phyloP scores from a whole-genome alignment of 2,113 vertebrate genomes.

The Paracanthobrama guichenoti region DNA sequence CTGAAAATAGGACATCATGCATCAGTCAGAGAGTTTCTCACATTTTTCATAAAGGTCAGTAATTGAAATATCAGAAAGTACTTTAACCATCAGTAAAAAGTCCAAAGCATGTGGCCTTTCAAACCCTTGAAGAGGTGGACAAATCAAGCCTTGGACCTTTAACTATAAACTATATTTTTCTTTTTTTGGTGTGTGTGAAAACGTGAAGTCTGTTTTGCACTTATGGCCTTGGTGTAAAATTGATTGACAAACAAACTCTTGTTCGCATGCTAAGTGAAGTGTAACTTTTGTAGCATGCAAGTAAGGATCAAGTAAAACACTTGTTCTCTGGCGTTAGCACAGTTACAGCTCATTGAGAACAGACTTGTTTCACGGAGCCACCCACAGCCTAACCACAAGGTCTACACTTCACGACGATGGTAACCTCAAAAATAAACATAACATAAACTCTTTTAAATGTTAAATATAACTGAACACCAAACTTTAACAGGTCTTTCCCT shows the following conservation, averaged over 20 bases:
- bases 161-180: neutral
- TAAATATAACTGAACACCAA: too few relatives aligned
- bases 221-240: conserved; percentile 6
- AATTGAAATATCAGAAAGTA: conserved; percentile 44
- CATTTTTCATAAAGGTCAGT: conserved; percentile 14
- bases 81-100: conserved; percentile 29
- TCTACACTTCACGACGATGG: too few relatives aligned
- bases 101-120: conserved; percentile 20
- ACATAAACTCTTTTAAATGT: too few relatives aligned
- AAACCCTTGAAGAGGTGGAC: neutral
- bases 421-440: too few relatives aligned
- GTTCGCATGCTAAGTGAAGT: too few relatives aligned
- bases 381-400: too few relatives aligned
- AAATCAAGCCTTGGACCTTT: conserved; percentile 22
- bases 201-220: neutral
- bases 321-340: too few relatives aligned
- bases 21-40: conserved; percentile 15
- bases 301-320: too few relatives aligned
- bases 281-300: too few relatives aligned
- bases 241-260: neutral
- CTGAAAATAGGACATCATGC: conserved; percentile 31
- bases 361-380: too few relatives aligned
- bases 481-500: too few relatives aligned
- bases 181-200: neutral
- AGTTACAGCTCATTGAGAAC: too few relatives aligned